Percentiles rank a stretch among this genome's conserved stretches.
These are phyloP conservation scores for Tenodera sinensis DNA, from an alignment of 2,888 invertebrate species.

Conservation along the genomic window DNA sequence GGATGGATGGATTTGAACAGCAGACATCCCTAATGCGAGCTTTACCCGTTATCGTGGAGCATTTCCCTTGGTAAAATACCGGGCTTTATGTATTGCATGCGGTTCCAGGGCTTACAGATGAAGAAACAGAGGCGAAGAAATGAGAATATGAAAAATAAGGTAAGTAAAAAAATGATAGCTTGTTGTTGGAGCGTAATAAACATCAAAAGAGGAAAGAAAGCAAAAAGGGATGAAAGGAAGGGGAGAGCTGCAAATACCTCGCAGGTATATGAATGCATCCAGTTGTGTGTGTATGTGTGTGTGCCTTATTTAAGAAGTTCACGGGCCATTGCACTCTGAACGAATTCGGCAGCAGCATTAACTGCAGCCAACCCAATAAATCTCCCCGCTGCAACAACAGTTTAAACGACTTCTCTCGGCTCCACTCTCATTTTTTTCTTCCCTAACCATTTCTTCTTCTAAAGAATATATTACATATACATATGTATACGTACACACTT, in stretches of 20 bases:
- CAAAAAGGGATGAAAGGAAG: background rate
- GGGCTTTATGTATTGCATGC: no score
- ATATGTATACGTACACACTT: background rate
- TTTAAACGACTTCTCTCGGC: background rate
- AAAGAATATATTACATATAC: background rate
- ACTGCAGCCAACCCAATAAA: background rate
- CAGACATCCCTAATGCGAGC: no score
- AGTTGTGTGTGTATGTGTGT: background rate
- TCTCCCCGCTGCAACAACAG: background rate
- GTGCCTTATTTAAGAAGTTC: background rate
- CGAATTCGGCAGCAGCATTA: background rate
- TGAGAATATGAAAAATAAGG: background rate
- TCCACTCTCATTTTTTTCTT: background rate
- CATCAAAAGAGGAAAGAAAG: background rate
- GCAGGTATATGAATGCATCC: background rate
- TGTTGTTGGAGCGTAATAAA: background rate
- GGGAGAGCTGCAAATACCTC: background rate
- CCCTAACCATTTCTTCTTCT: background rate
- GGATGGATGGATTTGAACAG: no score
- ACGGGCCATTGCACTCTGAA: background rate
- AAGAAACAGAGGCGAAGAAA: background rate
- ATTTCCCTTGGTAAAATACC: no score
- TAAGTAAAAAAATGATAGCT: background rate
- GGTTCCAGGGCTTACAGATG: background rate
- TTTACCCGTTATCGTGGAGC: no score